Evolutionary conservation across 2,113 vertebrate genomes (phyloP), one percentile per base, ranked within the genome.

Genomic region (Cranoglanis bouderius): DNA sequence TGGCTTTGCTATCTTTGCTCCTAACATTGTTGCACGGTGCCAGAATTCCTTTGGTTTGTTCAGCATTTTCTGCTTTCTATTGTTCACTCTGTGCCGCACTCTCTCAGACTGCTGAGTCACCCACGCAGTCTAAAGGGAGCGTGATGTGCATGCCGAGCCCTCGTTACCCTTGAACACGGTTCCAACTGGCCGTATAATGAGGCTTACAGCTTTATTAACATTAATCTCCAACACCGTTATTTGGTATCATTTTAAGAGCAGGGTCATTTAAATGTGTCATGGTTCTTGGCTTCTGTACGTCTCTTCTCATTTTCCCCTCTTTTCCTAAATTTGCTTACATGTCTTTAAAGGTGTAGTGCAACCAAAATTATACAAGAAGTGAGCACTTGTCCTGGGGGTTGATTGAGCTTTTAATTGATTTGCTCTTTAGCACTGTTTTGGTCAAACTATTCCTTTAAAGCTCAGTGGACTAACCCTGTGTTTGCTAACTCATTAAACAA

Each of bases 141-240:
- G 14, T 35, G 19, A 82, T 53, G 49, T 80, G 70, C 72, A 70
- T 87, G 38, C n/a, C 13, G 65, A 74, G 14, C 26, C 55, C 26
- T 19, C 63, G 2, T 84, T 89, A 19, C 74, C n/a, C 49, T 32
- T 40, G n/a, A 67, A 21, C 7, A 18, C 74, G 77, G 83, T 81
- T 93, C 90, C 92, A 92, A 49, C 46, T 49, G 46, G 46, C 46
- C 9, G 46, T 49, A 89, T 35, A 38, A 38, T 77, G 53, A 26
- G 19, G 32, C 2, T 32, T 67, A 13, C 16, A 26, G 21, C 57
- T 82, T 87, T n/a, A 82, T 38, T 43, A 19, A 32, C 14, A 2
- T 70, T 40, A 32, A 55, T 32, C 29, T 74, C 6, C 70, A 18
- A 8, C 38, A 63, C 7, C 0, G 53, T 59, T 65, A 14, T 46